phyloP scores from a whole-genome alignment of 2,888 invertebrate species.

The Aphodius sticticus region DNA sequence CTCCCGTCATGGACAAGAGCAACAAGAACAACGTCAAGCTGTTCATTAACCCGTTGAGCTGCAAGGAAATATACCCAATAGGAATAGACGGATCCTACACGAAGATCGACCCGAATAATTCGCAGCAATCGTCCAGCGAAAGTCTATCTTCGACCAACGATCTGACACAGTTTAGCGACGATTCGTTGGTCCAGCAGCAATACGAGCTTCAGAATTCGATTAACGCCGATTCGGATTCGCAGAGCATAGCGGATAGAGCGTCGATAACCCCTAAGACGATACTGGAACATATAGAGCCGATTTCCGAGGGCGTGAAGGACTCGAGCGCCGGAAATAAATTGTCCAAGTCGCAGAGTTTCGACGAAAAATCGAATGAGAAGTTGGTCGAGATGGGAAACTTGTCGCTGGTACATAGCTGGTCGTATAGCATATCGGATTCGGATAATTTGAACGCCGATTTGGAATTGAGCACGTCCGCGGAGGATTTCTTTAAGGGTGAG shows the following conservation, averaged over 20 bases:
- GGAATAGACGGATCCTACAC: conserved; percentile 58
- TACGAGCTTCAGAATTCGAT: conserved; percentile 40
- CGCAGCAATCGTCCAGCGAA: conserved; percentile 54
- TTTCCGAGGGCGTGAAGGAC: conserved; percentile 55
- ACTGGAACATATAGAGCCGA: conserved; percentile 57
- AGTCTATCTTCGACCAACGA: conserved; percentile 55
- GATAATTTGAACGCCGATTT: conserved; percentile 60
- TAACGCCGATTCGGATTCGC: conserved; percentile 51
- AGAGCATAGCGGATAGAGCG: conserved; percentile 11
- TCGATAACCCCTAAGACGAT: conserved; percentile 39
- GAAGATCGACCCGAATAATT: conserved; percentile 50
- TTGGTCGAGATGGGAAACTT: conserved; percentile 58
- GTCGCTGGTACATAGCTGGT: conserved; percentile 66
- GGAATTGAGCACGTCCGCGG: conserved; percentile 70
- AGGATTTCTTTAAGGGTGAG: conserved; percentile 66
- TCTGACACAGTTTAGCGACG: conserved; percentile 50
- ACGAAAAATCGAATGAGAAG: conserved; percentile 54
- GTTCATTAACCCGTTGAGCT: conserved; percentile 58
- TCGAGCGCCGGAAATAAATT: conserved; percentile 19
- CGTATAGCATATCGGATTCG: conserved; percentile 61
- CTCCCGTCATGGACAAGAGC: conserved; percentile 41
- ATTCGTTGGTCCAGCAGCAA: conserved; percentile 45
- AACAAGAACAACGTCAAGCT: conserved; percentile 56
- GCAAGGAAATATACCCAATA: conserved; percentile 58
- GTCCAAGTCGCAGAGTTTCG: conserved; percentile 58